Evolutionary conservation across 2,888 invertebrate species (phyloP), one percentile per base, ranked within the genome.

Genomic region (Choreutis nemorana): DNA sequence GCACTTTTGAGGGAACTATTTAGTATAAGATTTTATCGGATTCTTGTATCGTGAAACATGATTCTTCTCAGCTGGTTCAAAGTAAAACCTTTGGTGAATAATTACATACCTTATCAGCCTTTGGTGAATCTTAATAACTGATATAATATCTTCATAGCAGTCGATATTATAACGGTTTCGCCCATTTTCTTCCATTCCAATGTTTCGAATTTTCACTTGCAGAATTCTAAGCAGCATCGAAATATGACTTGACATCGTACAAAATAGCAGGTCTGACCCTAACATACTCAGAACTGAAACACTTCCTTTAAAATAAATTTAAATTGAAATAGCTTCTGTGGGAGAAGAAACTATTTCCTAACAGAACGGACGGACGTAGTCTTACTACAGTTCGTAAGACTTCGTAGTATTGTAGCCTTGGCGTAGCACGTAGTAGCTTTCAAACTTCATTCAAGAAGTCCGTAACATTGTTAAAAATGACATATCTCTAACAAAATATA

Each of bases 161-260:
- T 63, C 55, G 9, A 28, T 33, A 10, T 28, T 11, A 8, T 14
- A 24, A 1, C 32, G 15, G 10, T 25, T 14, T 12, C 20, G 24
- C 11, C 13, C n/a, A 12, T 12, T 22, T 1, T 37, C 27, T 2
- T 21, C 14, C 8, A 27, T 30, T 2, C 50, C 55, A 16, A 70
- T 23, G 2, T 45, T 44, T 1, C 65, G 58, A 32, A 72, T 62
- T 38, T 57, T 57, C 12, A 62, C 41, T 45, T 70, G 68, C 26
- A 72, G 39, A 2, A 67, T 35, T 4, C 59, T 55, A 7, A 72
- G 33, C 7, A 71, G 44, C 68, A 72, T 63, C 36, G 65, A 62
- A 26, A 72, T 70, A 33, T 72, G 66, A 31, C 62, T 70, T 1
- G 72, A 57, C 67, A 72, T 67, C 2, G 64, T 62, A 50, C 63